Evolutionary conservation across 2,888 invertebrate species (phyloP).

Genomic region (Zelleria hepariella): DNA sequence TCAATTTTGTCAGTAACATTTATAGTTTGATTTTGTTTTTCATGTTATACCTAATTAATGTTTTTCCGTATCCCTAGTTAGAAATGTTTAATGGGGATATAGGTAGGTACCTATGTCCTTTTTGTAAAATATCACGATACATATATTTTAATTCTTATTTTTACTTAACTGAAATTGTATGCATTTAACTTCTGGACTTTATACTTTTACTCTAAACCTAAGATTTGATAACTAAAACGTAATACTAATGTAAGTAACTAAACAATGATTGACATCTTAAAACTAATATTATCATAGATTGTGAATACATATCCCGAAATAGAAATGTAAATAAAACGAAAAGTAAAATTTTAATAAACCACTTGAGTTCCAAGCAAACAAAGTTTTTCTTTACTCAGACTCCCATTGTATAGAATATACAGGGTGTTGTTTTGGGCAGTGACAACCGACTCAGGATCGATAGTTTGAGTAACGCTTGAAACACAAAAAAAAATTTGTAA

Average conservation of each 20-base stretch:
- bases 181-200: background rate
- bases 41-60: no score
- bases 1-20: no score
- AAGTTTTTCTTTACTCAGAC: background rate
- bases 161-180: background rate
- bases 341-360: background rate
- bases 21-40: no score
- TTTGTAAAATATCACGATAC: background rate
- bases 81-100: no score
- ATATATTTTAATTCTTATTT: background rate
- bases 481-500: background rate
- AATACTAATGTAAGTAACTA: background rate
- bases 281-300: constrained; percentile 21
- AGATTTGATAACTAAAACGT: constrained; percentile 2
- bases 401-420: no score
- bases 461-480: no score
- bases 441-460: no score
- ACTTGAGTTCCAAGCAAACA: background rate
- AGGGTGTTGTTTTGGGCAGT: no score
- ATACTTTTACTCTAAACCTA: background rate
- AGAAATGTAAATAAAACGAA: constrained; percentile 30
- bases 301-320: constrained; percentile 47
- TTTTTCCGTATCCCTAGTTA: no score
- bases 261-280: background rate
- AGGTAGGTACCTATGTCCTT: no score